These are phyloP conservation scores for Pristionchus arcanus DNA, from an alignment of 2,888 invertebrate species.

Conservation along the genomic window DNA sequence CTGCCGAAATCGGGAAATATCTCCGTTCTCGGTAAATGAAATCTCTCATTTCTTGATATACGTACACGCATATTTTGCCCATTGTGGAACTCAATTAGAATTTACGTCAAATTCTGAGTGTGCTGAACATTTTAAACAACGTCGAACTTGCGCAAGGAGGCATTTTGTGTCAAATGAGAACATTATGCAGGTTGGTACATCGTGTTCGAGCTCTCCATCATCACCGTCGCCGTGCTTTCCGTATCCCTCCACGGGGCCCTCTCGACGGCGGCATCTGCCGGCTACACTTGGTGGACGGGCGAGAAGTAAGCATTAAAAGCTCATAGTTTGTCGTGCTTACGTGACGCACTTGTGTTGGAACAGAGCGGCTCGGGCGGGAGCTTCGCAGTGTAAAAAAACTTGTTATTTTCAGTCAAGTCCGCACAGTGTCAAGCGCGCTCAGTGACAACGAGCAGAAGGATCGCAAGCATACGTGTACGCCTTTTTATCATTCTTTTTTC, in stretches of 20 bases:
- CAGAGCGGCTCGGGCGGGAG: no score
- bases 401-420: not conserved
- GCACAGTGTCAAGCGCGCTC: not conserved
- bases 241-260: not conserved
- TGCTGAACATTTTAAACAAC: no score
- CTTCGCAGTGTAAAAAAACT: not conserved
- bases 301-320: no score
- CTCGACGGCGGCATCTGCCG: not conserved
- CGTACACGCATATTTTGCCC: no score
- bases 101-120: no score
- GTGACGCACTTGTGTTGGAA: no score
- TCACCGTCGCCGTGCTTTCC: slow-evolving; percentile 7
- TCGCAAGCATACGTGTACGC: not conserved
- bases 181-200: slow-evolving; percentile 38
- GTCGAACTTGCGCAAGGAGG: no score
- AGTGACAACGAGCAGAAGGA: not conserved
- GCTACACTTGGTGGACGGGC: slow-evolving; percentile 12
- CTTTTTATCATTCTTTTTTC: not conserved
- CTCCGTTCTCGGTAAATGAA: not conserved
- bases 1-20: slow-evolving; percentile 27
- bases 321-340: no score
- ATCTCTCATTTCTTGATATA: not conserved
- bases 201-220: not conserved
- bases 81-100: no score
- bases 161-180: no score